Conservation (phyloP, 2,888 invertebrate species). For the Tachina lurida region DNA sequence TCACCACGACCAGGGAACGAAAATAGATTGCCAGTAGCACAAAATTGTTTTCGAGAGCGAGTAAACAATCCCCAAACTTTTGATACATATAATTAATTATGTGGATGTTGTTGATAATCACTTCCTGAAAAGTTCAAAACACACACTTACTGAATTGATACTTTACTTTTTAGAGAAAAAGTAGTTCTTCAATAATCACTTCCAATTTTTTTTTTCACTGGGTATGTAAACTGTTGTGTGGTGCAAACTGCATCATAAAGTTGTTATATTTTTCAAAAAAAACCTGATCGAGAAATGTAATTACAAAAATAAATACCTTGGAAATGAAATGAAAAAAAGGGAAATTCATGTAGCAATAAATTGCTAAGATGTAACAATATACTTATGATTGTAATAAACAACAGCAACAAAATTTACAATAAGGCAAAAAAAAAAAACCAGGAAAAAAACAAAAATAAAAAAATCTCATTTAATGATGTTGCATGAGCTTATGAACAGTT, state of each 20-base stretch:
- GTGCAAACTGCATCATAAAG: not conserved
- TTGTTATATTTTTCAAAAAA: not conserved
- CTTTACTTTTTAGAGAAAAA: no score
- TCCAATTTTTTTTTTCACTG: no score
- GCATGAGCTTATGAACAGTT: slow-evolving; percentile 12
- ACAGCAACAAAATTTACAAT: slow-evolving; percentile 19
- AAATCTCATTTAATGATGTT: slow-evolving; percentile 38
- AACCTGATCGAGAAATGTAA: not conserved
- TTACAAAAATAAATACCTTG: slow-evolving; percentile 30
- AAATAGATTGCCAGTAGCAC: no score
- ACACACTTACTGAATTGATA: no score
- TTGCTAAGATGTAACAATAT: slow-evolving; percentile 54
- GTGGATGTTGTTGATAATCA: no score
- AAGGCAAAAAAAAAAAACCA: not conserved
- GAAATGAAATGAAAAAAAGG: slow-evolving; percentile 53
- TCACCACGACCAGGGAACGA: no score
- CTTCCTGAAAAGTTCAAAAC: no score
- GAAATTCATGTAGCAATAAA: slow-evolving; percentile 37
- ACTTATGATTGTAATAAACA: slow-evolving; percentile 59
- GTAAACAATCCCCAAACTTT: no score
- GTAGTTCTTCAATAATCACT: no score
- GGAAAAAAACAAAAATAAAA: not conserved
- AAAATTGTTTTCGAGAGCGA: no score
- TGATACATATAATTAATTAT: no score
- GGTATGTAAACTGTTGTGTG: no score